These are phyloP conservation scores for Channallabes apus DNA, from an alignment of 2,797 vertebrate genomes.

Conservation along the genomic window DNA sequence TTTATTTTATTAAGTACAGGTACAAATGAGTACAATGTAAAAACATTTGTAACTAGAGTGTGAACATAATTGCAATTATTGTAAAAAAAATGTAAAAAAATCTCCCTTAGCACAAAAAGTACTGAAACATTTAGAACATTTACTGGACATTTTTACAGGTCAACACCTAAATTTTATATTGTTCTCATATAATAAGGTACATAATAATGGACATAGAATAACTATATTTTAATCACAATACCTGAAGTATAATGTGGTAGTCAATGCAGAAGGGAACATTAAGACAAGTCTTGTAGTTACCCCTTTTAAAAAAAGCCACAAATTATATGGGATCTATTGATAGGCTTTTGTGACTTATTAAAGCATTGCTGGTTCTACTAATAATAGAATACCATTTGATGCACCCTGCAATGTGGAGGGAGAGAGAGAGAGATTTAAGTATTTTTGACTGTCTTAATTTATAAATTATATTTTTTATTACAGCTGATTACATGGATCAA, in stretches of 20 bases:
- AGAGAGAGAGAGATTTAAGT: neutral
- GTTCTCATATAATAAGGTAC: slow-evolving; percentile 27
- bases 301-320: slow-evolving; percentile 53
- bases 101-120: neutral
- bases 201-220: slow-evolving; percentile 19
- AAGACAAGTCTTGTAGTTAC: slow-evolving; percentile 43
- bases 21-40: slow-evolving; percentile 17
- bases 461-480: slow-evolving; percentile 40
- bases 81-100: slow-evolving; percentile 8
- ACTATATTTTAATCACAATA: slow-evolving; percentile 36
- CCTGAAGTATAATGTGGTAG: slow-evolving; percentile 44
- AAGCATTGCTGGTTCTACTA: slow-evolving; percentile 75
- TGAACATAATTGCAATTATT: slow-evolving; percentile 8
- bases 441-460: slow-evolving; percentile 35
- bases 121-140: slow-evolving; percentile 12
- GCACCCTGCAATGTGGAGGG: slow-evolving; percentile 57
- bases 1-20: slow-evolving; percentile 18
- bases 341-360: slow-evolving; percentile 78
- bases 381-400: slow-evolving; percentile 77
- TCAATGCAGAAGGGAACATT: slow-evolving; percentile 52
- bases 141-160: slow-evolving; percentile 13
- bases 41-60: neutral
- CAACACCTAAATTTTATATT: slow-evolving; percentile 18
- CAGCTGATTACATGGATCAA: slow-evolving; percentile 47
- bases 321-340: slow-evolving; percentile 73